phyloP scores from a whole-genome alignment of 2,113 vertebrate genomes.

The Aphelocoma coerulescens region DNA sequence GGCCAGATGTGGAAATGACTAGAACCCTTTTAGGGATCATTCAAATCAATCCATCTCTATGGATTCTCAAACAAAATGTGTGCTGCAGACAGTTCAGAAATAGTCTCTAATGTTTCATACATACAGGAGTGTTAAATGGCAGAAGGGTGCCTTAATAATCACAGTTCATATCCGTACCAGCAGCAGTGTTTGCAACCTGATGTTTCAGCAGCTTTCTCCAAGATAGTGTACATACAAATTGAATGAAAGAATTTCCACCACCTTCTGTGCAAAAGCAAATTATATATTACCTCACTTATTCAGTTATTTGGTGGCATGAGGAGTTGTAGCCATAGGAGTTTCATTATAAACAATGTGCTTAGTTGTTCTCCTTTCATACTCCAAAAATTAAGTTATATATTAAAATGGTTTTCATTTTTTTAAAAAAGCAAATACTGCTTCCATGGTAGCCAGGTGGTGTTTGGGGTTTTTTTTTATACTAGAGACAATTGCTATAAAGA shows the following conservation, averaged over 20 bases:
- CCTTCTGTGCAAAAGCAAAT: background rate
- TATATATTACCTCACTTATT: background rate
- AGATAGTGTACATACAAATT: background rate
- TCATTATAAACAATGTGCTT: background rate
- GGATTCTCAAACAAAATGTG: background rate
- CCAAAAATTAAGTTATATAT: background rate
- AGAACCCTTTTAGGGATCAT: background rate
- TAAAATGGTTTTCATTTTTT: background rate
- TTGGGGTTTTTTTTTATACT: background rate
- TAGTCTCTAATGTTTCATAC: fast-evolving
- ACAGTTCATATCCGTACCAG: background rate
- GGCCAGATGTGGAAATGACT: slow-evolving; percentile 21
- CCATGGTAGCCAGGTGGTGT: background rate
- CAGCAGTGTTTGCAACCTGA: background rate
- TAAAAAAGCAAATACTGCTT: background rate
- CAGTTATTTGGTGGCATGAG: background rate
- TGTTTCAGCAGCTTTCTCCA: background rate
- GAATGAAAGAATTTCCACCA: background rate
- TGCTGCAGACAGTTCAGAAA: background rate
- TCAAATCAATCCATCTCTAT: background rate
- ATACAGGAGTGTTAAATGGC: background rate
- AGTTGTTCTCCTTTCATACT: background rate
- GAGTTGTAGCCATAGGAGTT: background rate
- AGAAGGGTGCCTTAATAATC: background rate
- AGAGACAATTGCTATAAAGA: background rate